Conservation (phyloP, 2,113 vertebrate genomes). For the Theristicus caerulescens region DNA sequence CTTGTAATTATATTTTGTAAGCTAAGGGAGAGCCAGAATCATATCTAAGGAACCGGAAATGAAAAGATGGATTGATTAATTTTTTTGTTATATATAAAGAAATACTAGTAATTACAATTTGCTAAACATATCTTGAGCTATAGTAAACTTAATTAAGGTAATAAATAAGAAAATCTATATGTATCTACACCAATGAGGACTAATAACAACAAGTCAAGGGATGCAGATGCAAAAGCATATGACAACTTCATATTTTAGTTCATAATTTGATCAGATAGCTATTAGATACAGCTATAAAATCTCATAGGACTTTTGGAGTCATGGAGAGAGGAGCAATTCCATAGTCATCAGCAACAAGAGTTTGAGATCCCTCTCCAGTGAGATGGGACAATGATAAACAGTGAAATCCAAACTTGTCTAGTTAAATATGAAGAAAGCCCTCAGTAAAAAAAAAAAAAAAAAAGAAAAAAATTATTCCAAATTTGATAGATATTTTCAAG, state of each 20-base stretch:
- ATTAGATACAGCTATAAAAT: background rate
- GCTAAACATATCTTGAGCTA: background rate
- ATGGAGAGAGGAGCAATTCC: background rate
- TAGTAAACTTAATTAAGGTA: background rate
- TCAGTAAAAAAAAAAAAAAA: background rate
- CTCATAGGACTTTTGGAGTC: background rate
- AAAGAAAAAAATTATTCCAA: background rate
- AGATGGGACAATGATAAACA: background rate
- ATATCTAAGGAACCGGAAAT: slow-evolving; percentile 15
- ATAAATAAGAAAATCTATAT: background rate
- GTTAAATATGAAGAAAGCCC: background rate
- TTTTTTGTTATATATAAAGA: background rate
- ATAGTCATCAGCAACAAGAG: background rate
- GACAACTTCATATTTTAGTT: background rate
- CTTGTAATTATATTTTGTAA: slow-evolving; percentile 55
- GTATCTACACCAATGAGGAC: background rate
- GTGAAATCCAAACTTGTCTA: background rate
- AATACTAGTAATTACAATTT: slow-evolving; percentile 29
- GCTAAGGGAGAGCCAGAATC: slow-evolving; percentile 9
- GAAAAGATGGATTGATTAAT: background rate
- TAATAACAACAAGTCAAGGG: background rate
- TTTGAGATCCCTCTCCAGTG: background rate
- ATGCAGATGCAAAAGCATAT: background rate
- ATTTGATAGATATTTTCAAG: background rate
- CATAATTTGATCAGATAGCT: background rate